These are phyloP conservation scores for Phymatocera aterrima DNA, from an alignment of 2,888 invertebrate genomes.

Conservation along the genomic window DNA sequence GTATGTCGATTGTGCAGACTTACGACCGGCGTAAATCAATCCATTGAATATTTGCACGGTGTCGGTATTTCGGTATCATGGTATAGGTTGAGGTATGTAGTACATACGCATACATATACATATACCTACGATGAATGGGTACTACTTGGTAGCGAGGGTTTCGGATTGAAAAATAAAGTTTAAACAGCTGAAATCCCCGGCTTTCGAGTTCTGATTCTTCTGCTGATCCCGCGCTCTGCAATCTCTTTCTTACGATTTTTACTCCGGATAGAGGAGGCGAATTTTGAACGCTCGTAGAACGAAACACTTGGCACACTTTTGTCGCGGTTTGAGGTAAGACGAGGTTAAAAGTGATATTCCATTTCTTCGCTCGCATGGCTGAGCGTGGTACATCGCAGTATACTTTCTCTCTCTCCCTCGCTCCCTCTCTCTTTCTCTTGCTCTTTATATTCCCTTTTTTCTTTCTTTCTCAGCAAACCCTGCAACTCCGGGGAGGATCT, in stretches of 20 bases:
- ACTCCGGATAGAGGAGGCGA: slow-evolving; percentile 4
- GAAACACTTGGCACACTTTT: slow-evolving; percentile 44
- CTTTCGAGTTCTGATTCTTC: not conserved
- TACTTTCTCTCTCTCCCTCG: not conserved
- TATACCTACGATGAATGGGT: slow-evolving; percentile 40
- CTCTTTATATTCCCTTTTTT: too few relatives aligned
- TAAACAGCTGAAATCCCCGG: slow-evolving; percentile 4
- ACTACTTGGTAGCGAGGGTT: not conserved
- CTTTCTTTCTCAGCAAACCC: not conserved
- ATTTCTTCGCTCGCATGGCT: slow-evolving; percentile 17
- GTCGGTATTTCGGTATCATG: slow-evolving; percentile 66
- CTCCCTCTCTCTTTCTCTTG: too few relatives aligned
- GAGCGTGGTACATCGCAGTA: slow-evolving; percentile 5
- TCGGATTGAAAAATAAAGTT: slow-evolving; percentile 7
- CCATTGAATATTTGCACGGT: slow-evolving; percentile 67
- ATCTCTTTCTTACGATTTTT: slow-evolving; percentile 30
- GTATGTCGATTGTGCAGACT: slow-evolving; percentile 65
- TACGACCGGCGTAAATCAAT: slow-evolving; percentile 67
- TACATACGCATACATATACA: too few relatives aligned
- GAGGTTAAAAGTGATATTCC: slow-evolving; percentile 40
- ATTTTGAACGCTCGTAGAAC: slow-evolving; percentile 32
- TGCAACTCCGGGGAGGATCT: slow-evolving; percentile 1
- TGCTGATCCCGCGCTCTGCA: not conserved
- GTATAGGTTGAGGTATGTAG: too few relatives aligned
- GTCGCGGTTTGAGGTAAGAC: slow-evolving; percentile 25